These are phyloP conservation scores for Drosophila meridionalis DNA, from an alignment of 2,888 invertebrate genomes.

Conservation along the genomic window DNA sequence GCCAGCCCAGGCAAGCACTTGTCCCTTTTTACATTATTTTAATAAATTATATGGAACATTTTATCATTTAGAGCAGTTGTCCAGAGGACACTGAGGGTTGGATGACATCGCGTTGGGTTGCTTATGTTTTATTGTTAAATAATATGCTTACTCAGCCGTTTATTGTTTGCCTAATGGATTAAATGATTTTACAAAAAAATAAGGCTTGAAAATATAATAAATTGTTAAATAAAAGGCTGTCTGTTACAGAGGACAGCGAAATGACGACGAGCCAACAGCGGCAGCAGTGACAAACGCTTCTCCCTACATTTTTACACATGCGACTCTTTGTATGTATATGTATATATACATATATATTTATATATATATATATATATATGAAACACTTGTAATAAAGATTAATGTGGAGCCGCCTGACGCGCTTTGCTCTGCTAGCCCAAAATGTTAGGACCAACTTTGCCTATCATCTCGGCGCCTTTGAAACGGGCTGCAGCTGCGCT, in stretches of 20 bases:
- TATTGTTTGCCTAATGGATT: conserved; percentile 81
- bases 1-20: conserved; percentile 26
- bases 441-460: conserved; percentile 60
- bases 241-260: conserved; percentile 21
- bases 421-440: conserved; percentile 40
- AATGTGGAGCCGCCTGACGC: conserved; percentile 52
- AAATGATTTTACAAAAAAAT: conserved; percentile 75
- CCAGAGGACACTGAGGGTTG: conserved; percentile 18
- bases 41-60: conserved; percentile 71
- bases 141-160: conserved; percentile 80
- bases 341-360: neutral
- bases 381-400: conserved; percentile 81
- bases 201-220: conserved; percentile 70
- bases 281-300: conserved; percentile 74
- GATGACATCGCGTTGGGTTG: conserved; percentile 28
- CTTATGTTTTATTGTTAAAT: conserved; percentile 74
- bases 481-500: conserved; percentile 61
- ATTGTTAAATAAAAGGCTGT: conserved; percentile 72
- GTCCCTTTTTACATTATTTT: conserved; percentile 66
- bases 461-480: conserved; percentile 49
- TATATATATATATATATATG: conserved; percentile 40
- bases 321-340: conserved; percentile 18
- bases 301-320: conserved; percentile 55
- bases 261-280: conserved; percentile 17
- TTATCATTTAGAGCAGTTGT: conserved; percentile 70